These are phyloP conservation scores for Mixornis gularis DNA, from an alignment of 2,113 vertebrate species.

Conservation along the genomic window DNA sequence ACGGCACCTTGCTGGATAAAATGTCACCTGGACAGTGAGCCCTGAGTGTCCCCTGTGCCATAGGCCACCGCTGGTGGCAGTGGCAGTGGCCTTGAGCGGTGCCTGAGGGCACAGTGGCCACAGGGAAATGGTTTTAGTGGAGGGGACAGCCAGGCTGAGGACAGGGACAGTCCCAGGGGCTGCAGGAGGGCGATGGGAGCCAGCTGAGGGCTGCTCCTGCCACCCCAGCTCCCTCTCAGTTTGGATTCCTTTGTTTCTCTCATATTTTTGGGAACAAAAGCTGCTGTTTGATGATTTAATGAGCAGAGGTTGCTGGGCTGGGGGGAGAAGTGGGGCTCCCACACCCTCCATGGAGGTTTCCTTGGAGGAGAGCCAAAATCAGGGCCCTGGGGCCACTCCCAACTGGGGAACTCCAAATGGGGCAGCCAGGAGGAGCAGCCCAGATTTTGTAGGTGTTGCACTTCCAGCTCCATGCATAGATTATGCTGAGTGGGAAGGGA, in stretches of 20 bases:
- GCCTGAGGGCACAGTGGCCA: accelerated
- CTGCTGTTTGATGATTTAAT: neutral
- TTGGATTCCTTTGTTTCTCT: neutral
- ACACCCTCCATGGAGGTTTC: accelerated
- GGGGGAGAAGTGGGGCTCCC: neutral
- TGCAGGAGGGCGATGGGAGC: neutral
- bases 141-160: neutral
- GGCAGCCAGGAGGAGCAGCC: neutral
- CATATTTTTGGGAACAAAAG: neutral
- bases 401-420: accelerated
- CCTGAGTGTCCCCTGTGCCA: neutral
- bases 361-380: neutral
- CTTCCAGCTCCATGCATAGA: accelerated
- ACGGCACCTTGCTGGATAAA: neutral
- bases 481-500: neutral
- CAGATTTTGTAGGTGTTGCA: neutral
- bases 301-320: accelerated
- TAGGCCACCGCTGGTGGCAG: neutral
- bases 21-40: neutral
- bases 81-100: neutral
- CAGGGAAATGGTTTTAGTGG: accelerated
- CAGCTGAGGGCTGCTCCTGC: neutral
- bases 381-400: neutral
- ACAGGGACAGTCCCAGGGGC: accelerated
- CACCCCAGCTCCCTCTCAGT: accelerated